Percentiles rank a stretch among this genome's conserved stretches.
These are phyloP conservation scores for Nycticebus coucang DNA, from an alignment of 2,113 vertebrate species.

Conservation along the genomic window DNA sequence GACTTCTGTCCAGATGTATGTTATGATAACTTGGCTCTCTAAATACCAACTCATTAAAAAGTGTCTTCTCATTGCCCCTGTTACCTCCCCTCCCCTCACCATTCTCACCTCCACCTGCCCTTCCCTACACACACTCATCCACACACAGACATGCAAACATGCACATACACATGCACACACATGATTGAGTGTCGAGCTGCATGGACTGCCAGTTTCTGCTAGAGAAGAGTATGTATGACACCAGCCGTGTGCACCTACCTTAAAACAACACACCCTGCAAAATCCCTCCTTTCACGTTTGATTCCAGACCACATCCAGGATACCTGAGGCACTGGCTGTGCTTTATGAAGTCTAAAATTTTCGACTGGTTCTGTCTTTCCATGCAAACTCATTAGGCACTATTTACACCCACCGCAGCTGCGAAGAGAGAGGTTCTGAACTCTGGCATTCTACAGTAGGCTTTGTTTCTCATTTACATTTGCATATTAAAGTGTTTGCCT, in stretches of 20 bases:
- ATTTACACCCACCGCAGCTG: slow-evolving; percentile 90
- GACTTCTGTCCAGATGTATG: slow-evolving; percentile 79
- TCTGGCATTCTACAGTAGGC: slow-evolving; percentile 92
- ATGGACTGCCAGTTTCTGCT: background rate
- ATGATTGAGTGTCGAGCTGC: background rate
- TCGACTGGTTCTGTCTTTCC: slow-evolving; percentile 87
- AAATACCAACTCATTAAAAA: slow-evolving; percentile 64
- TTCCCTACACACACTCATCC: background rate
- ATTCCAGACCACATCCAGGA: slow-evolving; percentile 46
- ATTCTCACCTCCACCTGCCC: background rate
- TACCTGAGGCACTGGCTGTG: slow-evolving; percentile 87
- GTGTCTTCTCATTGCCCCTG: background rate
- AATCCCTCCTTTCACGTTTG: background rate
- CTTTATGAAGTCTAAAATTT: slow-evolving; percentile 87
- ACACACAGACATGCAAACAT: background rate
- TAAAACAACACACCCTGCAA: background rate
- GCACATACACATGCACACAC: background rate
- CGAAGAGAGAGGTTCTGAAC: slow-evolving; percentile 91
- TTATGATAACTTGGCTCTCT: slow-evolving; percentile 58
- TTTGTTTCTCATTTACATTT: slow-evolving; percentile 96
- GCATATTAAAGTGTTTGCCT: slow-evolving; percentile 98
- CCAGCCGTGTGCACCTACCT: background rate
- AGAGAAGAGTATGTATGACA: background rate
- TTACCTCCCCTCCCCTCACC: background rate
- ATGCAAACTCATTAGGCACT: slow-evolving; percentile 89